Percentiles rank a stretch among this genome's conserved stretches.
Evolutionary conservation across 2,113 vertebrate genomes (phyloP).

Genomic region (Zosterops japonicus): DNA sequence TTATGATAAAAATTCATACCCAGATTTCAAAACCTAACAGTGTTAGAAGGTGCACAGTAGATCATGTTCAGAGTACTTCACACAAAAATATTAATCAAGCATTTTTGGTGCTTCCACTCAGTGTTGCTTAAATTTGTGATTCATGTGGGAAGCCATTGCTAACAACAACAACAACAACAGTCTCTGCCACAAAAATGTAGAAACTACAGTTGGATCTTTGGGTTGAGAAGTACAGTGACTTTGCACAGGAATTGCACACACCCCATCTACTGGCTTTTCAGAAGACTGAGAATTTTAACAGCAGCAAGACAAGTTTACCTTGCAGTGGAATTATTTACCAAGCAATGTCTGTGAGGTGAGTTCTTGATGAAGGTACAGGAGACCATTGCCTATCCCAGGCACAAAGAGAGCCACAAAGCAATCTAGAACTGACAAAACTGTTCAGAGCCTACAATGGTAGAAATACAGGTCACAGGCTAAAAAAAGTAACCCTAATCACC

Average conservation of each 20-base stretch:
- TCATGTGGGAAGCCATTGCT: neutral
- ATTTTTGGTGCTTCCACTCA: neutral
- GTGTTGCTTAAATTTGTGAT: neutral
- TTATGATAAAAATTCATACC: neutral
- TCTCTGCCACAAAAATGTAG: neutral
- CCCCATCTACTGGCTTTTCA: conserved; percentile 58
- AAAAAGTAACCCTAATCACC: neutral
- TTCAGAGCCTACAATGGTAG: neutral
- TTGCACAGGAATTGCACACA: conserved; percentile 24
- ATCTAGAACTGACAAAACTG: neutral
- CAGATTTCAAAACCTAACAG: neutral
- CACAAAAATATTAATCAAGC: neutral
- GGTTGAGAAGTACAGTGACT: neutral
- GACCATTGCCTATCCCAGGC: neutral
- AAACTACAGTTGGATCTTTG: neutral
- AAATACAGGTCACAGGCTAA: neutral
- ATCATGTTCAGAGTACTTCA: neutral
- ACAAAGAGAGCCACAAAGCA: neutral
- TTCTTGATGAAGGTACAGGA: neutral
- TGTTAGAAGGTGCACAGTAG: neutral
- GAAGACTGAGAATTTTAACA: conserved; percentile 9
- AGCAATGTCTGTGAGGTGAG: neutral
- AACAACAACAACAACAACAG: neutral
- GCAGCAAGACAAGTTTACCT: neutral
- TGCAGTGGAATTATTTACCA: neutral